Evolutionary conservation across 1,140 invertebrate species (phyloP).

Genomic region (Drosophila orosa): DNA sequence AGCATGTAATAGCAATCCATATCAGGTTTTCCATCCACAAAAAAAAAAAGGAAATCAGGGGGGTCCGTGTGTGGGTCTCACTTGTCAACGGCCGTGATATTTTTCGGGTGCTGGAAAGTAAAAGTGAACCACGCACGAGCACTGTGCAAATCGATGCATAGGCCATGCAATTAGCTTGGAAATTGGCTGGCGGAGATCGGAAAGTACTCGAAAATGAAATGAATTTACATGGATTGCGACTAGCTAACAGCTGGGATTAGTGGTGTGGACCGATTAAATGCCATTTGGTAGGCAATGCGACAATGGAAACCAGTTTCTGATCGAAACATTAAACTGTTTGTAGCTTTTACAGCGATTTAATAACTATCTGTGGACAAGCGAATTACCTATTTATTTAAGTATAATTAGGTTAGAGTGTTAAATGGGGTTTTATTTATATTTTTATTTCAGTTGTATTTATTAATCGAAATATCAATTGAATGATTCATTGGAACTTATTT

Average conservation of each 20-base stretch:
- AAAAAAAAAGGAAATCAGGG: background rate
- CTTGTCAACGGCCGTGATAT: slow-evolving; percentile 12
- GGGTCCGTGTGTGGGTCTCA: slow-evolving; percentile 12
- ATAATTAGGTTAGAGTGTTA: no score
- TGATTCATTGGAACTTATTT: no score
- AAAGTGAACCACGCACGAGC: slow-evolving; percentile 47
- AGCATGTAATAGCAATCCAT: slow-evolving; percentile 59
- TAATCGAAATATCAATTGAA: background rate
- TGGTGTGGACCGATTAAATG: slow-evolving; percentile 4
- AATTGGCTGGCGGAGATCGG: slow-evolving; percentile 52
- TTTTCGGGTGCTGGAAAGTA: slow-evolving; percentile 57
- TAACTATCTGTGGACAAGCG: background rate
- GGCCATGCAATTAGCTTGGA: slow-evolving; percentile 24
- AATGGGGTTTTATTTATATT: background rate
- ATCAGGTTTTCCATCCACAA: slow-evolving; percentile 52
- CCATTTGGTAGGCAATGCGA: background rate
- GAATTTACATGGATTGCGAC: slow-evolving; percentile 5
- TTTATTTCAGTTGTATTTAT: no score
- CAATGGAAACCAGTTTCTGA: background rate
- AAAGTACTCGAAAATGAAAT: slow-evolving; percentile 1
- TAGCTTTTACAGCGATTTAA: background rate
- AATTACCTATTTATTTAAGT: background rate
- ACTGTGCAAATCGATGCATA: slow-evolving; percentile 22
- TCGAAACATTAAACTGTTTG: background rate
- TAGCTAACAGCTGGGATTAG: slow-evolving; percentile 8